Evolutionary conservation across 2,113 vertebrate species (phyloP).

Genomic region (Petromus typicus): DNA sequence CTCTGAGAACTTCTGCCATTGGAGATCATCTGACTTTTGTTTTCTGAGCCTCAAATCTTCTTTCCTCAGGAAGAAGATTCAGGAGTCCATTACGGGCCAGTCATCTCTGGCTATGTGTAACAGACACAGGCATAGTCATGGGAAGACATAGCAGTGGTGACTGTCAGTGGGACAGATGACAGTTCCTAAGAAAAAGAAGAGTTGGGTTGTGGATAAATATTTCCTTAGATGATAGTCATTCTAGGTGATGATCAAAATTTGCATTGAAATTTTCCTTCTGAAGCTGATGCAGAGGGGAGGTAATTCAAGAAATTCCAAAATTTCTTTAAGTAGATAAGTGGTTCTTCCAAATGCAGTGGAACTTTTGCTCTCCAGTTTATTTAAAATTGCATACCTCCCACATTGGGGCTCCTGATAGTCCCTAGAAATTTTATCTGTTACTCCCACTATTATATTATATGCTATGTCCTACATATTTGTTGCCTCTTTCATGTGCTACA

Average conservation of each 20-base stretch:
- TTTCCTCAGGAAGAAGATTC: not conserved
- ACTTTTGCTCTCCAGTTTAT: not conserved
- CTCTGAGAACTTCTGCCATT: not conserved
- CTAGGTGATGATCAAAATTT: not conserved
- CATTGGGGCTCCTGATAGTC: accelerated
- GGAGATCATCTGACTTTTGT: not conserved
- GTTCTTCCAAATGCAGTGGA: not conserved
- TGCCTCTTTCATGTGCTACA: not conserved
- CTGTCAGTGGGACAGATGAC: not conserved
- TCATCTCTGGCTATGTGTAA: not conserved
- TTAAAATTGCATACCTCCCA: not conserved
- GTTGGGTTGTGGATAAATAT: accelerated
- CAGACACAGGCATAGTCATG: not conserved
- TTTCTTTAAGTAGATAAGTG: not conserved
- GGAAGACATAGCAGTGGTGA: not conserved
- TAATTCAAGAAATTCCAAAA: not conserved
- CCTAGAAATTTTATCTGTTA: not conserved
- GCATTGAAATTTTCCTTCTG: not conserved
- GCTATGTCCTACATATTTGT: not conserved
- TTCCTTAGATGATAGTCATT: not conserved
- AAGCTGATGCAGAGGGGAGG: not conserved
- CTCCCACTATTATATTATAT: not conserved
- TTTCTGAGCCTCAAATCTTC: not conserved
- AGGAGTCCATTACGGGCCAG: not conserved
- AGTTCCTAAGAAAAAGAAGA: not conserved